Evolutionary conservation across 2,888 invertebrate species (phyloP).

Genomic region (Ischnus inquisitorius): DNA sequence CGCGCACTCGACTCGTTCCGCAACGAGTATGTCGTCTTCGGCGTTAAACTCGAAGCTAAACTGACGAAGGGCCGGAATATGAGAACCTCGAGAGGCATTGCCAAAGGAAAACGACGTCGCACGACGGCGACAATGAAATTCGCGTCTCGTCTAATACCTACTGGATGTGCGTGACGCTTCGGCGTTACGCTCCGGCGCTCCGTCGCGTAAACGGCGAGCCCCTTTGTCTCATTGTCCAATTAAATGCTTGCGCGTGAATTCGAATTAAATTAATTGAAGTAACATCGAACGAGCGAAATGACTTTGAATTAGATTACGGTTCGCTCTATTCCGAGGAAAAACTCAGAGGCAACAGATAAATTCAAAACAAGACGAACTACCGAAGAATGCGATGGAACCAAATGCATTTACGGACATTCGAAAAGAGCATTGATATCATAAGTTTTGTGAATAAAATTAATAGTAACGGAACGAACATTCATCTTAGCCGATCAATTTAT

Average conservation of each 20-base stretch:
- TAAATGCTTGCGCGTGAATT: constrained; percentile 6
- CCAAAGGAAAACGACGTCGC: constrained; percentile 27
- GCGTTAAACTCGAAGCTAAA: constrained; percentile 28
- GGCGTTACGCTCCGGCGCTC: not conserved
- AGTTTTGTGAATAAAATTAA: too few relatives aligned
- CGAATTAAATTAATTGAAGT: not conserved
- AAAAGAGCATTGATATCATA: too few relatives aligned
- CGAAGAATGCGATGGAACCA: too few relatives aligned
- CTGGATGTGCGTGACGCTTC: not conserved
- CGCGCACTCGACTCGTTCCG: not conserved
- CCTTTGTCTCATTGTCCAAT: constrained; percentile 25
- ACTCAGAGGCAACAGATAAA: not conserved
- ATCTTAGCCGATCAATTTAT: too few relatives aligned
- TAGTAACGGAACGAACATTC: too few relatives aligned
- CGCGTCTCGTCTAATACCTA: not conserved
- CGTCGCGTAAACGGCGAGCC: not conserved
- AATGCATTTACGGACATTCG: too few relatives aligned
- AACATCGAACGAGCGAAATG: not conserved
- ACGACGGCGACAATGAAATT: constrained; percentile 15
- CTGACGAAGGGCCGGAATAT: constrained; percentile 5
- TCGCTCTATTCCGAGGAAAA: not conserved
- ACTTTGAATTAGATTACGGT: not conserved
- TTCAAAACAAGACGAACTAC: not conserved
- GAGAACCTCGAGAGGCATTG: too few relatives aligned
- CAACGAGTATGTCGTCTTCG: constrained; percentile 11